Base-by-base conservation (phyloP, 2,888 invertebrate genomes). In the Melanophora roralis region DNA sequence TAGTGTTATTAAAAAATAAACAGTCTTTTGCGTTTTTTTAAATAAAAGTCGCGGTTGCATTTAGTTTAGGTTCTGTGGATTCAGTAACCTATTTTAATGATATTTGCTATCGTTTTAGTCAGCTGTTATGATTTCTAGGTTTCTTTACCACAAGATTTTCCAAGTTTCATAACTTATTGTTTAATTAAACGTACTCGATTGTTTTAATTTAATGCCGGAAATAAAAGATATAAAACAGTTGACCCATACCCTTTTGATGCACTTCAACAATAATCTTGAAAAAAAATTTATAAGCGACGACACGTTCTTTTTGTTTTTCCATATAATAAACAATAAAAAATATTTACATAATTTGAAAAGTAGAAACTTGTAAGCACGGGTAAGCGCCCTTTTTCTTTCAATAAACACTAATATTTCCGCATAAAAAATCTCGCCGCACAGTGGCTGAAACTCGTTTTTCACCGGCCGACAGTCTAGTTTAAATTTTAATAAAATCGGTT, bases 211-310 rank as follows among this genome's bases (percentile, higher is more conserved):
- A 81, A 80, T 80, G 47, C 55, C 78, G 83, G 82, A 84, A 82
- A 80, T 81, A 71, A 78, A 82, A 76, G 82, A 83, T 59, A 78
- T 69, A 67, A 81, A 83, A 74, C 84, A 82, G 82, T 83, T 83
- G 82, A 83, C 79, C 79, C 74, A 80, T 49, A 77, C 76, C 76
- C 60, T 69, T 43, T 60, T 43, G 57, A 68, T 49, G 62, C 49
- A 16, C 16, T 60, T 47, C 36, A 14, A 68, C 45, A 55, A 45
- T 55, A 0, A 43, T 8, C 27, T 38, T 16, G 16, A 69, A 69
- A 68, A 6, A 34, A 3, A 43, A 11, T 32, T 55, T 12, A 43
- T 55, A 8, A 21, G 36, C n/a, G n/a, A n/a, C 47, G 32, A 36
- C 49, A 38, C 49, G n/a, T 38, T 64, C 21, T 38, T 36, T 1